Conservation (phyloP, 2,113 vertebrate species). For the Cranoglanis bouderius region DNA sequence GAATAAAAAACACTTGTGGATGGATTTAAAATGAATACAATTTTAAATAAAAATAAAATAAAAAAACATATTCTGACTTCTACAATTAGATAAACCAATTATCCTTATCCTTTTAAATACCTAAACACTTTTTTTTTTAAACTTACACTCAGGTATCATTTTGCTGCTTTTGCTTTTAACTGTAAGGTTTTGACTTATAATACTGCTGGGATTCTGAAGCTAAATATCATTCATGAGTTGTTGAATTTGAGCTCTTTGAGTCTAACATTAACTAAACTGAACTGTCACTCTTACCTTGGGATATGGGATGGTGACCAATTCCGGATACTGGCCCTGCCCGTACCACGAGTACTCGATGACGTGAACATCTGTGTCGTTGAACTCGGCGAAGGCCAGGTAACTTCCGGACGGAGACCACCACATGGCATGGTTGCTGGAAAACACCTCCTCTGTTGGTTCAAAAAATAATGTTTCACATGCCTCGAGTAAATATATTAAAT, state of each 20-base stretch:
- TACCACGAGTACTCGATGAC: conserved; percentile 91
- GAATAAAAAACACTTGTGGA: no score
- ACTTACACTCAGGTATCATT: not conserved
- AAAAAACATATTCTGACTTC: not conserved
- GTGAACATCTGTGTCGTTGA: conserved; percentile 88
- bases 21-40: no score
- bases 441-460: conserved; percentile 88
- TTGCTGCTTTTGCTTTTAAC: not conserved
- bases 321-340: conserved; percentile 91
- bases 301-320: conserved; percentile 88
- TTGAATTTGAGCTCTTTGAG: not conserved
- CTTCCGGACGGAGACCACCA: conserved; percentile 93
- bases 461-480: not conserved
- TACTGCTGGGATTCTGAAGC: not conserved
- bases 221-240: not conserved
- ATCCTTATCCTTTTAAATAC: not conserved
- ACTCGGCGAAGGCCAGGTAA: conserved; percentile 84
- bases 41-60: no score
- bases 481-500: not conserved
- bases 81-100: not conserved
- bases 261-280: not conserved
- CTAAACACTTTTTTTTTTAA: not conserved
- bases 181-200: not conserved
- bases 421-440: conserved; percentile 82
- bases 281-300: conserved; percentile 82